Base-by-base conservation (phyloP, 37 sponge, comb jelly and placozoan species). In the Haliclona indistincta region DNA sequence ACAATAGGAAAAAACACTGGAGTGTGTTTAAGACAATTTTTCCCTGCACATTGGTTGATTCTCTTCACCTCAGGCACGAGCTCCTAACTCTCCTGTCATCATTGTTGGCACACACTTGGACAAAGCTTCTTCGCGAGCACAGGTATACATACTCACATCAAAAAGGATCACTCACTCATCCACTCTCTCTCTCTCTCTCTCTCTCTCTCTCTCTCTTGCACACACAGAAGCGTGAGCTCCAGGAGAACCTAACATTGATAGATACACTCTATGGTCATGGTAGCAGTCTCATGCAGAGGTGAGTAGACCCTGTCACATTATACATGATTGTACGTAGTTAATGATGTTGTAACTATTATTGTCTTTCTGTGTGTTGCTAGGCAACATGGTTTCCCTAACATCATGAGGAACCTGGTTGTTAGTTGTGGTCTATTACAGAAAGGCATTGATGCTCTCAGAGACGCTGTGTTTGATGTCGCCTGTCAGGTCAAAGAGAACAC, bases 71-170 rank as follows among this genome's bases (percentile, higher is more conserved):
- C 56, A 90, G 91, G 91, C 91, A 22, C 86, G 88, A 20, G 92
- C 88, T 8, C 84, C 82, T 15, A 56, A 78, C 58, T 78, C 93
- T 43, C 85, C 93, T 29, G 93, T 92, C 7, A 75, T 87, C 54
- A 86, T 91, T 54, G 88, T 86, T 2, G 92, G 88, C 5, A 91
- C 88, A 0, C 92, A 91, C 56, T 51, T 44, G 40, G 92, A 91
- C 65, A 64, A 69, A 43, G 63, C 83, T 39, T 49, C n/a, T 39
- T 25, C 54, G 22, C 63, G 71, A 2, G 49, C 54, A 1, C 56
- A 63, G 37, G 54, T 38, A 23, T 28, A 53, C n/a, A n/a, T n/a
- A n/a, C n/a, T n/a, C n/a, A n/a, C n/a, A n/a, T n/a, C n/a, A n/a
- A n/a, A n/a, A n/a, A n/a, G n/a, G n/a, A n/a, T n/a, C n/a, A n/a